phyloP scores from a whole-genome alignment of 2,797 vertebrate genomes.

The Pangasius krempfi region DNA sequence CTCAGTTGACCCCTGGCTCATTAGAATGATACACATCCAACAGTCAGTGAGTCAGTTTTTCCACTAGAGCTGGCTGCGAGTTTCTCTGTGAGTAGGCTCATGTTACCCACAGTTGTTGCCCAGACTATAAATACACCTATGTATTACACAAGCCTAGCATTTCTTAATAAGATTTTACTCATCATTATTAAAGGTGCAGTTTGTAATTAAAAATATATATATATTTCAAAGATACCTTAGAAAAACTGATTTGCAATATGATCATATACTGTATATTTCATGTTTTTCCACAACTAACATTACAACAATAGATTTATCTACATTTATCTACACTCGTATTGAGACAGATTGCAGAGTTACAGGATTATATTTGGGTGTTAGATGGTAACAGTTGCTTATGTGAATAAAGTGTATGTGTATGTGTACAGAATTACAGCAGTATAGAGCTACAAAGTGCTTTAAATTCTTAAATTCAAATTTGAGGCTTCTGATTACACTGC shows the following conservation, averaged over 20 bases:
- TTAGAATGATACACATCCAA: conserved; percentile 20
- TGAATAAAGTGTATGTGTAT: not conserved
- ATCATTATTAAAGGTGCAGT: not conserved
- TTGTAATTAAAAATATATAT: not conserved
- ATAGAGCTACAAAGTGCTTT: not conserved
- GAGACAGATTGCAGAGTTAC: not conserved
- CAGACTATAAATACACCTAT: not conserved
- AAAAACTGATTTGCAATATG: not conserved
- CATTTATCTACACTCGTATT: not conserved
- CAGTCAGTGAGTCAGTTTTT: conserved; percentile 17
- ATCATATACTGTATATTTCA: not conserved
- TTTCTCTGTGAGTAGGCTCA: conserved; percentile 11
- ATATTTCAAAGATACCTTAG: not conserved
- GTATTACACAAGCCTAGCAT: not conserved
- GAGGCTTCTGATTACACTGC: not conserved
- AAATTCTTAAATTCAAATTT: not conserved
- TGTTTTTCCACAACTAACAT: not conserved
- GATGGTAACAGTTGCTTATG: not conserved
- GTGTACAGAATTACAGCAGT: not conserved
- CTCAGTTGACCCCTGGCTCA: conserved; percentile 42
- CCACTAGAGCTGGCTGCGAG: conserved; percentile 1
- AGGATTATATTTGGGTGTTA: not conserved
- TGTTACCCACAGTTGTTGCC: conserved; percentile 22
- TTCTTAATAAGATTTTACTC: not conserved
- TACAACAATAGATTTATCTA: not conserved